Evolutionary conservation across 35 echinoderm and acorn worm species (phyloP), one percentile per base, ranked within the genome.

Genomic region (Hemicentrotus pulcherrimus): DNA sequence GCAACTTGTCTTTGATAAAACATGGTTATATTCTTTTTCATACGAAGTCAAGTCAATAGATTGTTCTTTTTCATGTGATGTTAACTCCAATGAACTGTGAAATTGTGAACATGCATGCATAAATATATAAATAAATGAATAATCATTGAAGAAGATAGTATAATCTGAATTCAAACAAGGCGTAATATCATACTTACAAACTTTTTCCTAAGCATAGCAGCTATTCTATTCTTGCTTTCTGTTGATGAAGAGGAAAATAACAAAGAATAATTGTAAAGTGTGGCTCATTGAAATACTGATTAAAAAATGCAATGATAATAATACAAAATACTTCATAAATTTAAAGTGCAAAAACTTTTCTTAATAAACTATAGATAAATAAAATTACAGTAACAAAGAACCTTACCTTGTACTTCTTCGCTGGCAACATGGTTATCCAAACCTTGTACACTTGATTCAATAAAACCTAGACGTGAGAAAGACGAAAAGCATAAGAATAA

Each of bases 141-240:
- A n/a, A n/a, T n/a, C n/a, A n/a, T n/a, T n/a, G n/a, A n/a, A n/a
- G n/a, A n/a, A n/a, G n/a, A n/a, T n/a, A n/a, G n/a, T n/a, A n/a
- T n/a, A n/a, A n/a, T 85, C 70, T 19, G 70, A 16, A 30, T 85
- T 19, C 2, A 4, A 41, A 41, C 35, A 41, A 41, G 35, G 12
- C 52, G 52, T 59, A 10, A 59, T 59, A 59, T 5, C 4, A 48
- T 95, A 96, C 94, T 96, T 96, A 96, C 96, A 91, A 96, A 96
- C 90, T 96, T 96, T 87, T 96, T 96, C 95, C 91, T 95, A 31
- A 95, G 91, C 46, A 95, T 94, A 8, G 96, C 96, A 6, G 70
- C 78, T 86, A 96, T 48, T 45, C 46, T 96, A 86, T 95, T 96
- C 94, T 95, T 94, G 50, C n/a, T 96, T 33, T 96, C 96, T 96